A percentile compares a stretch with the other conserved stretches of the same genome.
These are phyloP conservation scores for Linhomoeus sp. DNA, from an alignment of 2,888 invertebrate species.

Conservation along the genomic window DNA sequence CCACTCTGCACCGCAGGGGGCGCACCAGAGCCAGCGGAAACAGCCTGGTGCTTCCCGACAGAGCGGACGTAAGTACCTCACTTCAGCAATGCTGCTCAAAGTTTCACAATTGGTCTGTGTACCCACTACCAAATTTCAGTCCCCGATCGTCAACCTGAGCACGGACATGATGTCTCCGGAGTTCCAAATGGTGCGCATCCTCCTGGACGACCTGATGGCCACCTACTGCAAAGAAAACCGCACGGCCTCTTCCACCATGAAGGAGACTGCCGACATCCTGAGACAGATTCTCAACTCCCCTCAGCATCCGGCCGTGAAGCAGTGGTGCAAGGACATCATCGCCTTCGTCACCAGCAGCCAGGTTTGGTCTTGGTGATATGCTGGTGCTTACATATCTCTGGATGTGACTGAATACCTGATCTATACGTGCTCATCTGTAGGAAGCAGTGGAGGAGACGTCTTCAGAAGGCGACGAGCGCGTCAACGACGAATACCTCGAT, in stretches of 20 bases:
- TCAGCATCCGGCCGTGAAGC: conserved; percentile 15
- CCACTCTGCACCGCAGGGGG: conserved; percentile 12
- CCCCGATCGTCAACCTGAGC: too few species aligned
- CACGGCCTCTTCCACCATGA: not conserved
- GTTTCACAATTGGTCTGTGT: too few species aligned
- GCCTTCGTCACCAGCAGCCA: conserved; percentile 15
- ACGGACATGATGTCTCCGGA: not conserved
- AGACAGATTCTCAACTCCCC: conserved; percentile 21
- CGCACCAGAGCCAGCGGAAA: not conserved
- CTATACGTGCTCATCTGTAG: conserved; percentile 23
- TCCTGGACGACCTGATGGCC: not conserved
- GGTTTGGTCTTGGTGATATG: conserved; percentile 7
- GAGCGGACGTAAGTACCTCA: not conserved
- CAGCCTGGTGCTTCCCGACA: not conserved
- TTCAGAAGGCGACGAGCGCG: conserved; percentile 31
- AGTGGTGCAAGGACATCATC: conserved; percentile 22
- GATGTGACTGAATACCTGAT: too few species aligned
- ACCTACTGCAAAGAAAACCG: not conserved
- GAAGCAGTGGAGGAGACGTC: conserved; percentile 30
- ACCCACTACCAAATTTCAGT: too few species aligned
- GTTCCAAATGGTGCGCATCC: not conserved
- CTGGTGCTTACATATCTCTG: conserved; percentile 19
- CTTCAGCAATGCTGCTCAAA: not conserved
- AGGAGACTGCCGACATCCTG: conserved; percentile 15
- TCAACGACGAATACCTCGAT: conserved; percentile 35